These are phyloP conservation scores for Brenthis hecate DNA, from an alignment of 2,888 invertebrate species.

Conservation along the genomic window DNA sequence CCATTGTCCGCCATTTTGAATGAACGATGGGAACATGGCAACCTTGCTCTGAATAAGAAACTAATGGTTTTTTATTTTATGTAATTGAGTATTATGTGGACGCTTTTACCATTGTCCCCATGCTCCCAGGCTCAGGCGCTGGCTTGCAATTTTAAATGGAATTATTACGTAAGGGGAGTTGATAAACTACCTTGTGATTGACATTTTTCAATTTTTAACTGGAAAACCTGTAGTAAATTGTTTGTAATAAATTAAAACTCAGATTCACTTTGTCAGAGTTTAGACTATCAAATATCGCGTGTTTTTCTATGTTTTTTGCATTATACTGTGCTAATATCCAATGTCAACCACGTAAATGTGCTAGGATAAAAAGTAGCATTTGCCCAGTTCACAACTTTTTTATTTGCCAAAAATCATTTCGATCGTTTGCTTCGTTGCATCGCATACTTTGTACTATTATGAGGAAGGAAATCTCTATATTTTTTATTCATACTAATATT, in stretches of 20 bases:
- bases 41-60: constrained; percentile 39
- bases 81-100: constrained; percentile 22
- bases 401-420: no score
- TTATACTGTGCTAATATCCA: no score
- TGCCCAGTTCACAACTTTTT: no score
- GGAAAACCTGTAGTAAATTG: background rate
- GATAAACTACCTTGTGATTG: background rate
- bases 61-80: constrained; percentile 26
- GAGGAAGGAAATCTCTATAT: no score
- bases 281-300: no score
- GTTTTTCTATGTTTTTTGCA: no score
- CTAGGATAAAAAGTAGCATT: no score
- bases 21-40: constrained; percentile 35
- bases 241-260: background rate
- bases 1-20: constrained; percentile 40
- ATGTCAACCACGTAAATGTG: no score
- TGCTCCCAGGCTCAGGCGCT: background rate
- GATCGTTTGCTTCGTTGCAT: no score
- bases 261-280: no score
- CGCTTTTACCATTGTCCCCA: constrained; percentile 33
- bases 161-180: constrained; percentile 10
- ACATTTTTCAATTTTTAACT: background rate
- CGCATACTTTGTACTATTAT: no score
- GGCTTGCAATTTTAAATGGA: background rate
- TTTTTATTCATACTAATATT: no score